These are phyloP conservation scores for Falco berigora DNA, from an alignment of 2,797 vertebrate genomes.

Conservation along the genomic window DNA sequence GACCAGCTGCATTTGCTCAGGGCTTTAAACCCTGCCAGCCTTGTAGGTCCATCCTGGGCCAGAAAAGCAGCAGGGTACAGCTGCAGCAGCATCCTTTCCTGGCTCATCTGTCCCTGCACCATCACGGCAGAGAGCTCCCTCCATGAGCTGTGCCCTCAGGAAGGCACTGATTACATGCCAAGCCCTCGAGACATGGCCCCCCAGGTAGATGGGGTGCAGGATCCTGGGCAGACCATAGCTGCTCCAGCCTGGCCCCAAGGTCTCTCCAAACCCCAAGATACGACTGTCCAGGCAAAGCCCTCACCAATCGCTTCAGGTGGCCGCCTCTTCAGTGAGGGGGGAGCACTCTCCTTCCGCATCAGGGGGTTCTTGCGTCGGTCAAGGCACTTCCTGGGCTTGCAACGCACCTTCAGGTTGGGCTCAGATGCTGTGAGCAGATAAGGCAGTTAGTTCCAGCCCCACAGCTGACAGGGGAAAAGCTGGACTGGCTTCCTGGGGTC, in stretches of 20 bases:
- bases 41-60: background rate
- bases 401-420: conserved; percentile 87
- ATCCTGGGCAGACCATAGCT: background rate
- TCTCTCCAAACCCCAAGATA: too few relatives aligned
- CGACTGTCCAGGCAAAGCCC: accelerated
- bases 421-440: conserved; percentile 78
- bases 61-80: background rate
- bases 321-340: conserved; percentile 80
- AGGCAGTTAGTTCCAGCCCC: background rate
- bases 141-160: background rate
- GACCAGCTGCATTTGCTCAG: accelerated
- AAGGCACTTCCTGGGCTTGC: conserved; percentile 85
- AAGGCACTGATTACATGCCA: accelerated
- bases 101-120: background rate
- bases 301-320: conserved; percentile 81
- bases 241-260: background rate
- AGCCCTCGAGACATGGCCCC: accelerated
- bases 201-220: accelerated
- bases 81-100: background rate
- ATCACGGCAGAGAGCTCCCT: background rate
- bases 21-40: background rate
- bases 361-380: conserved; percentile 84
- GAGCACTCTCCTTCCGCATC: conserved; percentile 85
- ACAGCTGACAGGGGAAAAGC: accelerated
- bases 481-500: background rate